Conservation (phyloP, 2,888 invertebrate genomes). For the Macropis europaea region DNA sequence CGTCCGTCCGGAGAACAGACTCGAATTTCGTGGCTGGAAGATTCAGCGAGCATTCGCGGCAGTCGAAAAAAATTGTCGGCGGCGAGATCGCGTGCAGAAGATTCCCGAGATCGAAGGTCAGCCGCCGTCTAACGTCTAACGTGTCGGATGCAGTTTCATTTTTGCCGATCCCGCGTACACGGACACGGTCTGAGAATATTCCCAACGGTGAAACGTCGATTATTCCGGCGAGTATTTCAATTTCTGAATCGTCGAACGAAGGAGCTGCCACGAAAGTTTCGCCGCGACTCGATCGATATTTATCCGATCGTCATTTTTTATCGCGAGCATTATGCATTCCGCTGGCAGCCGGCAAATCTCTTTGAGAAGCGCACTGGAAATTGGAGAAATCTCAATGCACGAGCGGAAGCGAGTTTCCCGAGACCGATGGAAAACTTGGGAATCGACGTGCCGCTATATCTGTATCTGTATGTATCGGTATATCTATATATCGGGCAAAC, state of each 20-base stretch:
- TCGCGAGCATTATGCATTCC: conserved; percentile 59
- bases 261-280: no score
- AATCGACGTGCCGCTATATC: conserved; percentile 34
- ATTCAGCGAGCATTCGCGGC: conserved; percentile 21
- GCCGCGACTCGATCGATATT: conserved; percentile 35
- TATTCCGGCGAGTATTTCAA: conserved; percentile 1
- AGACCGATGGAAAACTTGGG: conserved; percentile 43
- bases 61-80: conserved; percentile 32
- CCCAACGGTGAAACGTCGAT: conserved; percentile 13
- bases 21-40: conserved; percentile 28
- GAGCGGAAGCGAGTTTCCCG: conserved; percentile 45
- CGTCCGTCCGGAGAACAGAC: no score
- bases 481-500: conserved; percentile 47
- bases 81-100: conserved; percentile 35
- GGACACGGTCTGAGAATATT: background rate
- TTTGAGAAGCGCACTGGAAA: conserved; percentile 59
- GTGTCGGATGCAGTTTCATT: conserved; percentile 13
- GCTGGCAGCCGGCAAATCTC: conserved; percentile 56
- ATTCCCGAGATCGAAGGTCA: conserved; percentile 20
- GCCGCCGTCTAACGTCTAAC: background rate
- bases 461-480: no score
- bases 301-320: conserved; percentile 58
- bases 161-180: background rate
- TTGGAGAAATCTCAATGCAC: conserved; percentile 56
- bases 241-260: no score